Evolutionary conservation across 2,113 vertebrate species (phyloP).

Genomic region (Psilopogon haemacephalus): DNA sequence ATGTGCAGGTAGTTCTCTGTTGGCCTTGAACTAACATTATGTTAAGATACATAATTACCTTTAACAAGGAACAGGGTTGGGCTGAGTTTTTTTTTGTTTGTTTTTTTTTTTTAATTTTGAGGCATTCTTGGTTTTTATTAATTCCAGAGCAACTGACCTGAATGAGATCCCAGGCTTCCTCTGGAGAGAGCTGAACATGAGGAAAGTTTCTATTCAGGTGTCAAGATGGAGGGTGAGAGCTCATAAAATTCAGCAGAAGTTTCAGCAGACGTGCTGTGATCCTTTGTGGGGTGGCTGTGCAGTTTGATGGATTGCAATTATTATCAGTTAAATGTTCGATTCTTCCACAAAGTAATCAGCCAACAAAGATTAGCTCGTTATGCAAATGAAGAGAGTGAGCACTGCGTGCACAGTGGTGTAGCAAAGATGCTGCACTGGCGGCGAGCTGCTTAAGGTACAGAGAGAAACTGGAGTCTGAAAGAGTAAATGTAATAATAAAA

Average conservation of each 20-base stretch:
- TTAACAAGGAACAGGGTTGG: neutral
- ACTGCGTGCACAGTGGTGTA: constrained; percentile 41
- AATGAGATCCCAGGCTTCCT: neutral
- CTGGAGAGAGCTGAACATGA: neutral
- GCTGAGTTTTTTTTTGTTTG: too few relatives aligned
- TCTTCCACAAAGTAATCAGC: constrained; percentile 69
- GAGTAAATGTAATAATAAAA: constrained; percentile 26
- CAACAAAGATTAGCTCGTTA: constrained; percentile 64
- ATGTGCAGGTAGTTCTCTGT: neutral
- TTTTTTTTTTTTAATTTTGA: too few relatives aligned
- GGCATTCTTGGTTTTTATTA: neutral
- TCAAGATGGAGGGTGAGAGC: neutral
- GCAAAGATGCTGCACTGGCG: neutral
- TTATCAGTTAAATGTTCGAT: constrained; percentile 72
- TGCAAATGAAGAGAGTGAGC: constrained; percentile 53
- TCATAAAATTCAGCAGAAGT: constrained; percentile 57
- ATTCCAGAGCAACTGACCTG: neutral
- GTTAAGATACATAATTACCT: neutral
- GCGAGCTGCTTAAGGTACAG: neutral
- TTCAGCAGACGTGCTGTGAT: constrained; percentile 50
- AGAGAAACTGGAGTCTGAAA: neutral
- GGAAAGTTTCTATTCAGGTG: constrained; percentile 1
- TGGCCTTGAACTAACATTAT: neutral
- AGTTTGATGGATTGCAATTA: constrained; percentile 68
- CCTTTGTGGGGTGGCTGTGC: constrained; percentile 38